phyloP scores from a whole-genome alignment of 2,797 vertebrate genomes.

The Acanthurus tractus region DNA sequence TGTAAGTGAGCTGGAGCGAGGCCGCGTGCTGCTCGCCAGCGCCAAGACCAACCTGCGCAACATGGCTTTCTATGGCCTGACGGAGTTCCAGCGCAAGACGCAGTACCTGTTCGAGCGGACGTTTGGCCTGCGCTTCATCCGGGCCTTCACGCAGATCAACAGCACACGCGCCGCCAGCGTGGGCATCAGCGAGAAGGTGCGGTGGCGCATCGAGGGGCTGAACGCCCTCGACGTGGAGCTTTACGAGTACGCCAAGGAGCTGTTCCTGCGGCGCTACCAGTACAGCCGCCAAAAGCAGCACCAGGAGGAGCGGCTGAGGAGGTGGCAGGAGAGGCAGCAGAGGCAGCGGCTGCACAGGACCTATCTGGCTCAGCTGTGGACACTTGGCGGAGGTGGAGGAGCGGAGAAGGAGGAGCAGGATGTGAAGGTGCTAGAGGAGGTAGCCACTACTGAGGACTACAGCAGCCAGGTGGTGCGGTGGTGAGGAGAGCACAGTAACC shows the following conservation, averaged over 20 bases:
- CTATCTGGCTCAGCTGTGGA: conserved; percentile 82
- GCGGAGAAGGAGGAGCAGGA: conserved; percentile 72
- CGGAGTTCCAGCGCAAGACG: conserved; percentile 96
- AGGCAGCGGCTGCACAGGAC: conserved; percentile 85
- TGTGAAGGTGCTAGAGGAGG: conserved; percentile 56
- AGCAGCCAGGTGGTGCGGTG: conserved; percentile 95
- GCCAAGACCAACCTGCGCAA: conserved; percentile 94
- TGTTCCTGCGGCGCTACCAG: conserved; percentile 94
- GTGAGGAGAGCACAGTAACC: conserved; percentile 82
- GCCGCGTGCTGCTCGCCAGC: conserved; percentile 90
- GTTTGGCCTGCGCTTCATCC: conserved; percentile 94
- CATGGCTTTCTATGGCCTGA: conserved; percentile 97
- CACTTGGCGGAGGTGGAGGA: conserved; percentile 71
- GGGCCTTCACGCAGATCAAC: conserved; percentile 96
- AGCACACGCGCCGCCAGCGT: conserved; percentile 94
- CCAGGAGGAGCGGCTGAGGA: conserved; percentile 87
- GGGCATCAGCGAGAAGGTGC: conserved; percentile 88
- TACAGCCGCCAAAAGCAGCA: conserved; percentile 90
- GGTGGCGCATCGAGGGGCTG: conserved; percentile 91
- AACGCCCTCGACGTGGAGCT: conserved; percentile 95
- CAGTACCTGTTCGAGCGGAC: conserved; percentile 97
- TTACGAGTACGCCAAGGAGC: conserved; percentile 93
- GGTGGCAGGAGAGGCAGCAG: conserved; percentile 87
- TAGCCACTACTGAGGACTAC: conserved; percentile 93
- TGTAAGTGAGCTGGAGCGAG: conserved; percentile 91